A percentile compares a stretch with the other conserved stretches of the same genome.
phyloP scores from a whole-genome alignment of 2,797 vertebrate species.

The Lindbergichthys nudifrons region DNA sequence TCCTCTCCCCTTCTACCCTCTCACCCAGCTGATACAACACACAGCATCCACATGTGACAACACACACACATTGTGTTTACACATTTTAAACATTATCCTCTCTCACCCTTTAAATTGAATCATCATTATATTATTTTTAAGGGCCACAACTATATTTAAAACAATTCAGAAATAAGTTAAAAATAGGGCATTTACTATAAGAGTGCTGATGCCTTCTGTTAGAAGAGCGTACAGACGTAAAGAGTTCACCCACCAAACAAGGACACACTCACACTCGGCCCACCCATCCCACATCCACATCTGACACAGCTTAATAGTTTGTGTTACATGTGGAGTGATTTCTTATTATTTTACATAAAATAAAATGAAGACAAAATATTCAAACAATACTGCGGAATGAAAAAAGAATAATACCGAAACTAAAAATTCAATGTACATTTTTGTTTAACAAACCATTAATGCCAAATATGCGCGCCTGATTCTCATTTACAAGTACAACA shows the following conservation, averaged over 20 bases:
- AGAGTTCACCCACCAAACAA: conserved; percentile 54
- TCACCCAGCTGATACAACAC: conserved; percentile 43
- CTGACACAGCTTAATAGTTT: conserved; percentile 61
- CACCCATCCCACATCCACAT: conserved; percentile 60
- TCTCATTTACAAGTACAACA: conserved; percentile 66
- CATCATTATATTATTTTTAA: conserved; percentile 41
- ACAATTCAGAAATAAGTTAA: conserved; percentile 69
- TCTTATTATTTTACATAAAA: conserved; percentile 69
- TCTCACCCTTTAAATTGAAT: conserved; percentile 48
- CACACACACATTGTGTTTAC: conserved; percentile 50
- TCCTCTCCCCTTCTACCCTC: conserved; percentile 54
- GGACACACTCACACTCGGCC: conserved; percentile 51
- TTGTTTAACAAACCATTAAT: conserved; percentile 59
- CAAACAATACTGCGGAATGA: conserved; percentile 67
- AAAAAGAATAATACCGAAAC: conserved; percentile 40
- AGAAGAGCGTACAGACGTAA: conserved; percentile 51
- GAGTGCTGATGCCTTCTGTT: conserved; percentile 57
- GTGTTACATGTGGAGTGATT: conserved; percentile 55
- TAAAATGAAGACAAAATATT: conserved; percentile 71
- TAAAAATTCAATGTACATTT: conserved; percentile 46
- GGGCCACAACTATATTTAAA: conserved; percentile 65
- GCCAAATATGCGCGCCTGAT: conserved; percentile 64
- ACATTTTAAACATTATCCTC: conserved; percentile 25
- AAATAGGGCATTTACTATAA: conserved; percentile 27
- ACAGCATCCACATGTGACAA: conserved; percentile 41